A percentile compares a stretch with the other conserved stretches of the same genome.
phyloP scores from a whole-genome alignment of 2,113 vertebrate genomes.

The Tretioscincus oriximinensis region DNA sequence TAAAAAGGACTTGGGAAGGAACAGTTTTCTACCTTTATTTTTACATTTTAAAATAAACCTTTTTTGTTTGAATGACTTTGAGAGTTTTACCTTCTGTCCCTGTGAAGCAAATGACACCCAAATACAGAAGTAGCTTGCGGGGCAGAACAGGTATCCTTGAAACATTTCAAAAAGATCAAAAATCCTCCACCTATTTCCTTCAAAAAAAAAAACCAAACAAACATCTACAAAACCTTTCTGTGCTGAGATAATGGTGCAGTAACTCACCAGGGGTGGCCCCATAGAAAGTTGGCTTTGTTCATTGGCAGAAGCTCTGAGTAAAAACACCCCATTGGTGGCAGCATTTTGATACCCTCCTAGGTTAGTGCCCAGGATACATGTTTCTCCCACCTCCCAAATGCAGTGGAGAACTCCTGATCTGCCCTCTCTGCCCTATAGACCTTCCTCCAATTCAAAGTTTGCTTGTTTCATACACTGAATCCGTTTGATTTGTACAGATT shows the following conservation, averaged over 20 bases:
- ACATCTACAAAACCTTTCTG: background rate
- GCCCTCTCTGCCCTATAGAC: background rate
- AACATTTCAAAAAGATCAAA: background rate
- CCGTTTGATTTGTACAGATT: background rate
- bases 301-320: no score
- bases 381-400: background rate
- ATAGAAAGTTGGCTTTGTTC: background rate
- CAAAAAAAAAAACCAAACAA: background rate
- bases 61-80: no score
- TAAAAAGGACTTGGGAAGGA: no score
- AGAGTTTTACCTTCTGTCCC: no score
- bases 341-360: no score
- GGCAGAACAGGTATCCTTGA: no score
- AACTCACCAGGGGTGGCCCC: no score
- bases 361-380: background rate
- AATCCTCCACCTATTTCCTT: background rate
- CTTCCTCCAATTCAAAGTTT: background rate
- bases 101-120: no score
- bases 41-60: no score
- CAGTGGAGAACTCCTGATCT: background rate
- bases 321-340: no score
- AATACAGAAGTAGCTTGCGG: no score
- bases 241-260: background rate
- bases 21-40: no score
- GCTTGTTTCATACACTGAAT: background rate